Evolutionary conservation across 1,140 invertebrate genomes (phyloP), one percentile per base, ranked within the genome.

Genomic region (Centruroides vittatus): DNA sequence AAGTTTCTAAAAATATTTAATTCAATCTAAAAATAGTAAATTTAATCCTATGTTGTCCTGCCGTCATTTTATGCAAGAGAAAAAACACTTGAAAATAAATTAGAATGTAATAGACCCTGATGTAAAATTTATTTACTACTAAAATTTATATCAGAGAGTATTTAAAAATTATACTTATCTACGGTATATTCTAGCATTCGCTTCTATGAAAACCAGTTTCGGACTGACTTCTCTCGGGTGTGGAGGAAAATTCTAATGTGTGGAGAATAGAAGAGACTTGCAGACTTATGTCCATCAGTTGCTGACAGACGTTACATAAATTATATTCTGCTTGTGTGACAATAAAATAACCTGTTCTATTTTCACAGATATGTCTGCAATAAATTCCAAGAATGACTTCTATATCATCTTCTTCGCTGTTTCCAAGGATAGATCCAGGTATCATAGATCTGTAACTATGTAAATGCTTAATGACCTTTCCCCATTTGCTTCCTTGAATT

Each of bases 321-420:
- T 85, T 83, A 60, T 78, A 72, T 61, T 83, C 80, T 0, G 78
- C 73, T 13, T 78, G 75, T 3, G 81, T 82, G 60, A 84, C 77
- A 0, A 82, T 80, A 63, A 83, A 68, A 64, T 73, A 74, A 84
- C 84, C 83, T 65, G 80, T 75, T 73, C 80, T 80, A 65, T 85
- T 82, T 66, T 83, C 80, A 48, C 83, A 79, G 59, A 85, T 70
- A 66, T 84, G 79, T 66, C 78, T 80, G 68, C 85, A 86, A 70
- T 84, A 87, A 64, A 86, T 80, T 73, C 81, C 83, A 50, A 86
- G 75, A 57, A 85, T 78, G 9, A 80, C 80, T n/a, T 81, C 78
- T 9, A 86, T 76, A 62, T 85, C 82, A 71, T 86, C 74, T 54
- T 74, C 73, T 36, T 67, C 63, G 9, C 65, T 67, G 58, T 79